phyloP scores from a whole-genome alignment of 92 coral and sea anemone species.

The Isaurus tuberculatus region DNA sequence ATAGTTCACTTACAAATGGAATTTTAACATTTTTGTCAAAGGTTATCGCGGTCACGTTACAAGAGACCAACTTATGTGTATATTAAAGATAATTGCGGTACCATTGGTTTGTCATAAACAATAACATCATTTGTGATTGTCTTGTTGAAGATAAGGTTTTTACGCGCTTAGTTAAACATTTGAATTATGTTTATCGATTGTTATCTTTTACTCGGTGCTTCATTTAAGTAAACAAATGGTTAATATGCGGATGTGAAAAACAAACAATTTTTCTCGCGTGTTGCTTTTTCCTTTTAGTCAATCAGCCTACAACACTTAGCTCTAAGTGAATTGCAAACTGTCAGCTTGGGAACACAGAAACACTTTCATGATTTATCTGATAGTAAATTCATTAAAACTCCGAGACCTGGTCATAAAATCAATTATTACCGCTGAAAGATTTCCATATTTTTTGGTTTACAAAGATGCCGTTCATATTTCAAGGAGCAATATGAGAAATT shows the following conservation, averaged over 20 bases:
- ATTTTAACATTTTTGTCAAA: conserved; percentile 1
- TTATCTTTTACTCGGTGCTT: conserved; percentile 13
- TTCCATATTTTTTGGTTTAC: conserved; percentile 17
- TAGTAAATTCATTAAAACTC: background rate
- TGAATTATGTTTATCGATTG: background rate
- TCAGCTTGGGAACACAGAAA: background rate
- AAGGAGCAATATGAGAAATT: conserved; percentile 30
- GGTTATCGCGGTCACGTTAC: conserved; percentile 37
- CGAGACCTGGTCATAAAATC: conserved; percentile 31
- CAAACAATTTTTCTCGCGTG: background rate
- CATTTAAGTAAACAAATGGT: conserved; percentile 24
- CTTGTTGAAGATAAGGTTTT: background rate
- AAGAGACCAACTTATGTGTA: conserved; percentile 10
- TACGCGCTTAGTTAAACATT: background rate
- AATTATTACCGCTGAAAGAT: conserved; percentile 47
- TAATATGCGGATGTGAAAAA: background rate
- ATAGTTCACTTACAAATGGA: conserved; percentile 12
- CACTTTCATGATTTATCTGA: background rate
- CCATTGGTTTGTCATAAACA: background rate
- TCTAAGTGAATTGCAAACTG: background rate
- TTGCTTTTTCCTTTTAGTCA: background rate
- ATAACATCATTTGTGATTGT: conserved; percentile 17
- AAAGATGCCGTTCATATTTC: conserved; percentile 39
- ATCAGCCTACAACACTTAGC: background rate
- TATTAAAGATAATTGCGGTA: conserved; percentile 11